These are phyloP conservation scores for Nomada lathburiana DNA, from an alignment of 2,888 invertebrate species.

Conservation along the genomic window DNA sequence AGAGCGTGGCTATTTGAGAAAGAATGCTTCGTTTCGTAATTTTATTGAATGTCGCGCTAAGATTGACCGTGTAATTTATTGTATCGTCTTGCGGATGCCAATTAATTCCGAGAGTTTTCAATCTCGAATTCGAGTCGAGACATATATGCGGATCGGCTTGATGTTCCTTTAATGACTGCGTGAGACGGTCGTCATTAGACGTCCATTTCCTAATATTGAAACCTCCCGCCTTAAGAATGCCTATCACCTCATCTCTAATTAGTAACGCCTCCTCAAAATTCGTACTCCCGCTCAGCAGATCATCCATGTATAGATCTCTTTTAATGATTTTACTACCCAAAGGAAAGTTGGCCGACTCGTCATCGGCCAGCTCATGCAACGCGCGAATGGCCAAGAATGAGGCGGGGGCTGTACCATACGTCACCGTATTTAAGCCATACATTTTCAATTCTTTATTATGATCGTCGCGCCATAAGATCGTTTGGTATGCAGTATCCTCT, in stretches of 20 bases:
- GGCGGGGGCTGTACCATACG: not conserved
- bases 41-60: not conserved
- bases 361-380: not conserved
- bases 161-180: not conserved
- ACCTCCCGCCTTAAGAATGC: not conserved
- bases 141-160: not conserved
- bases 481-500: too few species aligned
- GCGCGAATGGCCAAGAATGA: constrained; percentile 1
- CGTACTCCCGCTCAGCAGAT: not conserved
- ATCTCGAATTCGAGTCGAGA: not conserved
- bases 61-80: not conserved
- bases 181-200: not conserved
- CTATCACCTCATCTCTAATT: not conserved
- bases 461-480: too few species aligned
- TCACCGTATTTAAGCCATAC: too few species aligned
- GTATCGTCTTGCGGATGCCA: not conserved
- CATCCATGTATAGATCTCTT: constrained; percentile 3
- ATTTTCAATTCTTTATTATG: too few species aligned
- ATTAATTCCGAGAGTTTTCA: not conserved
- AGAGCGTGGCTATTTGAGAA: not conserved
- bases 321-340: not conserved
- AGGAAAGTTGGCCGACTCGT: not conserved
- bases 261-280: not conserved
- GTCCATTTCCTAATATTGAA: constrained; percentile 3
- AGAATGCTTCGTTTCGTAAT: not conserved